Evolutionary conservation across 2,888 invertebrate species (phyloP), one percentile per base, ranked within the genome.

Genomic region (Parnassius orleans): DNA sequence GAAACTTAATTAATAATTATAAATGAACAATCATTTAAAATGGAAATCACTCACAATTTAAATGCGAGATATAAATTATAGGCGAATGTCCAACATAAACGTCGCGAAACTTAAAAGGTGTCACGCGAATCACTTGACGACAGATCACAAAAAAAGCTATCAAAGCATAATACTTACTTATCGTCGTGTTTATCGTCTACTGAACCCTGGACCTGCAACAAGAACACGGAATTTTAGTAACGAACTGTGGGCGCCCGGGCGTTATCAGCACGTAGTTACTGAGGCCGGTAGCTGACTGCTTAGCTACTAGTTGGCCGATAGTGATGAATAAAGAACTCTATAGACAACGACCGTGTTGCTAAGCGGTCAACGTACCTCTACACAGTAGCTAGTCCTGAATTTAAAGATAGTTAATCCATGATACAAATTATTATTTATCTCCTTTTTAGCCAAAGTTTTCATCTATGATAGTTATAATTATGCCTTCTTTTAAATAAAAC

Each of bases 131-230:
- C 61, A 56, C 66, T 52, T 69, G 60, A 63, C 64, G 64, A 68
- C 66, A 65, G 56, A 54, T 56, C 48, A 44, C 47, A 54, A 53
- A 66, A 66, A 63, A 46, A 9, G 2, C 61, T 42, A 59, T 58
- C 62, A 57, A 53, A 52, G 15, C 41, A 44, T 52, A 19, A 44
- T 66, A 75, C 75, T 74, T 63, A 76, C 71, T 76, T 83, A 81
- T 81, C 79, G 68, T 57, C 63, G 57, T 11, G 55, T 55, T 77
- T 84, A 86, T 87, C 86, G 86, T 79, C 71, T 76, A 75, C 69
- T 84, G 83, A 86, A 82, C 86, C 77, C 79, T 54, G 73, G 72
- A 83, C 79, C 86, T 86, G 86, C 76, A 84, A 86, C 79, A 82
- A 81, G 74, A 71, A 76, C 69, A 74, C 66, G 75, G 73, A 76